Conservation (phyloP, 35 echinoderm and acorn worm genomes). For the Lytechinus pictus region DNA sequence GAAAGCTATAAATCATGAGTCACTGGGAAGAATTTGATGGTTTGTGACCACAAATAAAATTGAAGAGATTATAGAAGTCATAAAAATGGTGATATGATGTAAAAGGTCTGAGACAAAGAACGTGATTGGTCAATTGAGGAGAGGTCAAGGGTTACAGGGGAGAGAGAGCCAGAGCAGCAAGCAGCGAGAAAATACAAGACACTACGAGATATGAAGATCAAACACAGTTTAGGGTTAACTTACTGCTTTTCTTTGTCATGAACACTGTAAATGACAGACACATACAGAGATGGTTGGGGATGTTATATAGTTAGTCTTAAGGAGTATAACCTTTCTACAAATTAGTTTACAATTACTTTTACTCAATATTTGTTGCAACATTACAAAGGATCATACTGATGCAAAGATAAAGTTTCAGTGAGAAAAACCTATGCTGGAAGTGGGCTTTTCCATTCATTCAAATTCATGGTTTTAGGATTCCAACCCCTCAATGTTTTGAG, state of each 20-base stretch:
- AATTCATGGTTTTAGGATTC: background rate
- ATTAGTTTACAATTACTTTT: background rate
- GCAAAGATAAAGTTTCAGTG: background rate
- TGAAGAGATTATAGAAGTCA: background rate
- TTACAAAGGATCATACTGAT: background rate
- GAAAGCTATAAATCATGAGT: background rate
- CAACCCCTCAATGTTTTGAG: background rate
- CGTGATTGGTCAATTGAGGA: background rate
- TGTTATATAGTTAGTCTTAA: background rate
- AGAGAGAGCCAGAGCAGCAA: background rate
- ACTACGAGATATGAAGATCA: background rate
- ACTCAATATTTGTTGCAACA: background rate
- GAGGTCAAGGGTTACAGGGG: background rate
- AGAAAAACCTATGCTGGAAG: background rate
- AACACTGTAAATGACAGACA: slow-evolving; percentile 65
- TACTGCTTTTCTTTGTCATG: slow-evolving; percentile 94
- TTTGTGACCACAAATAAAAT: background rate
- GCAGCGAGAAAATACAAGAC: background rate
- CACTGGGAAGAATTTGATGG: background rate
- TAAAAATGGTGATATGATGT: background rate
- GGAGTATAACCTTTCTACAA: background rate
- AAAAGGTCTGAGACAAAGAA: background rate
- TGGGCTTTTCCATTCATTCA: background rate
- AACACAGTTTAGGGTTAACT: slow-evolving; percentile 50
- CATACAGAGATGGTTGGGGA: slow-evolving; percentile 27